Percentiles rank a stretch among this genome's conserved stretches.
Conservation (phyloP, 2,888 invertebrate species). For the Choristoneura rosaceana region DNA sequence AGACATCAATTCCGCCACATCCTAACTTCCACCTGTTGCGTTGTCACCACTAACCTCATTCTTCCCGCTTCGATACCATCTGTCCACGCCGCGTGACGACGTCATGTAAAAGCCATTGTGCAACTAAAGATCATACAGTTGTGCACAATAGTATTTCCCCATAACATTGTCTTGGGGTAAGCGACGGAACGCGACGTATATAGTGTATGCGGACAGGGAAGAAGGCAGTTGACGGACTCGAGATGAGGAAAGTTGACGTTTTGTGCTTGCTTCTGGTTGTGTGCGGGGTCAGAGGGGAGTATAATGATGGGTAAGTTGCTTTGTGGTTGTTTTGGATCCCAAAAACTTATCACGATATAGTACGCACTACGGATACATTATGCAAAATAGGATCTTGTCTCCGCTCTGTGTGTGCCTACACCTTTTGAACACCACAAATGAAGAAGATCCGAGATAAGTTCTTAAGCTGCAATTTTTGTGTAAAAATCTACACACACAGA, state of each 20-base stretch:
- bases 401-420: too few species aligned
- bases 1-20: not conserved
- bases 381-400: too few species aligned
- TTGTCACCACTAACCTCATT: constrained; percentile 42
- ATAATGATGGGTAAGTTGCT: constrained; percentile 72
- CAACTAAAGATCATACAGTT: constrained; percentile 51
- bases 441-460: too few species aligned
- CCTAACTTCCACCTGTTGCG: constrained; percentile 19
- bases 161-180: constrained; percentile 75
- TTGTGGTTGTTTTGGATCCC: not conserved
- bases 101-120: constrained; percentile 59
- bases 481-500: too few species aligned
- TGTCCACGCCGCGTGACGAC: constrained; percentile 56
- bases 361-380: too few species aligned
- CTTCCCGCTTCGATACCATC: constrained; percentile 69
- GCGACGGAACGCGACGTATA: constrained; percentile 78
- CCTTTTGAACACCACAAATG: too few species aligned
- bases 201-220: constrained; percentile 66
- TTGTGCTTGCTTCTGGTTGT: constrained; percentile 51
- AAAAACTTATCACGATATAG: too few species aligned
- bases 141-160: constrained; percentile 77
- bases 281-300: constrained; percentile 60
- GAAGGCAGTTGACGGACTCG: constrained; percentile 59
- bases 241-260: constrained; percentile 61
- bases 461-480: too few species aligned